Evolutionary conservation across 2,113 vertebrate genomes (phyloP).

Genomic region (Lasiurus cinereus): DNA sequence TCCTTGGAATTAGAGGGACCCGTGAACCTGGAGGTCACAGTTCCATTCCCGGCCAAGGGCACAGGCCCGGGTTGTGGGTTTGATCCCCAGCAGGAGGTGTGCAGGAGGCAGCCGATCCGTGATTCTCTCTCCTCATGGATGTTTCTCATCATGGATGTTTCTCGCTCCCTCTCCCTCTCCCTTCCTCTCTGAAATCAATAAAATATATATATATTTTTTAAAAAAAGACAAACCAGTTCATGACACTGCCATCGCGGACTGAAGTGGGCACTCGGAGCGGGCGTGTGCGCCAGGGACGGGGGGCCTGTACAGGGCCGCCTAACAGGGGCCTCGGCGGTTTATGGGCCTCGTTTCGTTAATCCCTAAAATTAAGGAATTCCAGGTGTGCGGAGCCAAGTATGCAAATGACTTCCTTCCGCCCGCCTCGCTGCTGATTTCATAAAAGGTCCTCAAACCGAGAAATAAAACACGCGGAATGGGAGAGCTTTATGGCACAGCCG

Average conservation of each 20-base stretch:
- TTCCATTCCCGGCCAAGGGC: no score
- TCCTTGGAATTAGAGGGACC: no score
- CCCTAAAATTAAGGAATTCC: slow-evolving; percentile 91
- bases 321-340: slow-evolving; percentile 89
- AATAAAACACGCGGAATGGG: slow-evolving; percentile 87
- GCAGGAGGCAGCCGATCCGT: no score
- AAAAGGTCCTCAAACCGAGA: slow-evolving; percentile 87
- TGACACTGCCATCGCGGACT: slow-evolving; percentile 87
- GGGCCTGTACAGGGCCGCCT: slow-evolving; percentile 89
- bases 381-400: slow-evolving; percentile 90
- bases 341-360: slow-evolving; percentile 91
- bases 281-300: slow-evolving; percentile 87
- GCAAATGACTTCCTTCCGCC: slow-evolving; percentile 90
- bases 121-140: no score
- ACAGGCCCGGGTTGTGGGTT: no score
- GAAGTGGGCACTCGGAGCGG: slow-evolving; percentile 81
- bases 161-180: no score
- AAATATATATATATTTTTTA: no score
- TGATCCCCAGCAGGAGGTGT: no score
- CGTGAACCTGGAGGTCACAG: no score
- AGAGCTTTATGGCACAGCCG: slow-evolving; percentile 82
- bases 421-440: slow-evolving; percentile 88
- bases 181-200: no score
- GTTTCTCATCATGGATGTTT: no score
- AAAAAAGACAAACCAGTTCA: slow-evolving; percentile 88